Evolutionary conservation across 92 coral and sea anemone species (phyloP), one percentile per base, ranked within the genome.

Genomic region (Actinostola sp.): DNA sequence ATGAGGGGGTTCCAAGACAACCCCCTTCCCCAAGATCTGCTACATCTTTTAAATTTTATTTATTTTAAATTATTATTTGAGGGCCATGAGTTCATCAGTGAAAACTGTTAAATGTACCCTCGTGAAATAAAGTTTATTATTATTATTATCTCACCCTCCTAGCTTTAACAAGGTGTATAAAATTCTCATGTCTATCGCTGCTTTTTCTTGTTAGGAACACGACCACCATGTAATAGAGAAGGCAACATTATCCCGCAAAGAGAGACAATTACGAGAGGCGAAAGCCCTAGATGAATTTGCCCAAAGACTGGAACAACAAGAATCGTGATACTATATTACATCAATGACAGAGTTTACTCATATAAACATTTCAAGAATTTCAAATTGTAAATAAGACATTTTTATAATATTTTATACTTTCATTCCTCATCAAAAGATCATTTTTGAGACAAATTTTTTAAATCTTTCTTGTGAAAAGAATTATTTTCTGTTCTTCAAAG

Each of bases 201-300:
- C 30, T 50, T 30, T 26, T 23, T 16, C 28, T 57, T 67, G 75
- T n/a, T 55, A 95, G 97, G 95, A 95, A 72, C 85, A 82, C 54
- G 67, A 86, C 25, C 83, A 86, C 42, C 93, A 92, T 33, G 45
- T 83, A 8, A 73, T 48, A 53, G 96, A 92, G 35, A 95, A 95
- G 70, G 97, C 99, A 45, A 16, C 60, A 24, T 63, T 66, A 50
- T 31, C 97, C 81, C 43, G 91, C 49, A 70, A 88, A 85, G 92
- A 71, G 54, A 71, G 88, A 81, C 75, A 77, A 56, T 48, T 71
- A 48, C 55, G 60, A 20, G 61, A 81, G 75, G 75, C 48, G 66
- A 35, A 76, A 44, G 96, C 97, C 43, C 55, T 83, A 41, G 92
- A 88, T 76, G 86, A 90, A 54, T 89, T 83, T 71, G 92, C 86